These are phyloP conservation scores for Diploptera punctata DNA, from an alignment of 2,888 invertebrate genomes.

Conservation along the genomic window DNA sequence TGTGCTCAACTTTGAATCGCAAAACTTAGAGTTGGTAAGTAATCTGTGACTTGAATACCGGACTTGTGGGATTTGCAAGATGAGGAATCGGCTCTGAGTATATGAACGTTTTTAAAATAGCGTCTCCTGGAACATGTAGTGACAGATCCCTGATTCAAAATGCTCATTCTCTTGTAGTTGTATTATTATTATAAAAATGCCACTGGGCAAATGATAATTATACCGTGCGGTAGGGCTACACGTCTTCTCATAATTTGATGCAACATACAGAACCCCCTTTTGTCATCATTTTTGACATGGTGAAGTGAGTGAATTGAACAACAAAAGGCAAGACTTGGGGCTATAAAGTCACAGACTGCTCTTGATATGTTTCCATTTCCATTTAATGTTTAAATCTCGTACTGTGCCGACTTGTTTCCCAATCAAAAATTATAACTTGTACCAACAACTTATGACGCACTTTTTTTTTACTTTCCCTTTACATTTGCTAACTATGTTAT, in stretches of 20 bases:
- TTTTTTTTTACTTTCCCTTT: too few relatives aligned
- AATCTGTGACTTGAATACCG: too few relatives aligned
- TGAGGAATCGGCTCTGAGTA: too few relatives aligned
- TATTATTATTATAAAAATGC: constrained; percentile 25
- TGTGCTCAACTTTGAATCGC: too few relatives aligned
- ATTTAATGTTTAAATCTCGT: constrained; percentile 18
- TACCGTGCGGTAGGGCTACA: constrained; percentile 23
- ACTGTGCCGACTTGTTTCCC: background rate
- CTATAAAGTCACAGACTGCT: constrained; percentile 14
- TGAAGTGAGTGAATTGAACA: constrained; percentile 20
- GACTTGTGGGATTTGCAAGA: too few relatives aligned
- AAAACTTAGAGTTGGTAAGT: too few relatives aligned
- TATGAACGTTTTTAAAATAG: too few relatives aligned
- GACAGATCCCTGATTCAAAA: constrained; percentile 28
- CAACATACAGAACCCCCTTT: constrained; percentile 15
- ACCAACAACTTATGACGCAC: too few relatives aligned
- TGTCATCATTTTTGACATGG: constrained; percentile 9
- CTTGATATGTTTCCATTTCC: constrained; percentile 4
- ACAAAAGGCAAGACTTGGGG: constrained; percentile 5
- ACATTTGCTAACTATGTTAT: too few relatives aligned
- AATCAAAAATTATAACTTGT: too few relatives aligned
- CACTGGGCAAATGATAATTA: constrained; percentile 26
- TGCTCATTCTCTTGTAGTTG: constrained; percentile 20
- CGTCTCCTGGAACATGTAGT: too few relatives aligned
- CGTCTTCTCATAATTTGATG: constrained; percentile 28